These are phyloP conservation scores for Sebastes trivittatus DNA, from an alignment of 2,797 vertebrate species.

Conservation along the genomic window DNA sequence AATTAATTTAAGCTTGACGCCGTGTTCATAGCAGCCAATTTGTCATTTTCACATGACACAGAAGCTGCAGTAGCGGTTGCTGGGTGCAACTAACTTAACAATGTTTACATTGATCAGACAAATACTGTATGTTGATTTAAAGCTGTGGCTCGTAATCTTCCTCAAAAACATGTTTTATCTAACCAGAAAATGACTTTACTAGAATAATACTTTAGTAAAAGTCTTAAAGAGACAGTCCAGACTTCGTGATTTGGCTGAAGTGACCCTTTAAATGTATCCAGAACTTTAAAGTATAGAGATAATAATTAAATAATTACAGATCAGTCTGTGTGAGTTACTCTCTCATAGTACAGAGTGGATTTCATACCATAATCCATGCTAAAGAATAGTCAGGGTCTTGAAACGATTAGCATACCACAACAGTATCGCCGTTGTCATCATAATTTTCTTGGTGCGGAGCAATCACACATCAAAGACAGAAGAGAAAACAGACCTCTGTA, in stretches of 20 bases:
- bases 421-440: conserved; percentile 33
- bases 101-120: not conserved
- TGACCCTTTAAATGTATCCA: not conserved
- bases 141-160: not conserved
- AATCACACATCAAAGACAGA: conserved; percentile 40
- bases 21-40: not conserved
- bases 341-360: not conserved
- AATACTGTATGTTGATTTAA: not conserved
- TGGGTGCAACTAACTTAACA: not conserved
- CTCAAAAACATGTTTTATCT: not conserved
- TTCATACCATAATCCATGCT: not conserved
- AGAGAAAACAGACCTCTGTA: conserved; percentile 12
- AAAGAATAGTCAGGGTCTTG: conserved; percentile 34
- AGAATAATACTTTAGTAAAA: no score
- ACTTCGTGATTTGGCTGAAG: not conserved
- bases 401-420: conserved; percentile 56
- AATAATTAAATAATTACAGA: not conserved
- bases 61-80: not conserved
- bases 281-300: not conserved
- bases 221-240: not conserved
- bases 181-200: no score
- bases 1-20: not conserved
- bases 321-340: not conserved
- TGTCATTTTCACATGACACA: not conserved
- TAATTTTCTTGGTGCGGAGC: conserved; percentile 15